Conservation (phyloP, 1,140 invertebrate genomes). For the Drosophila nigrodunni region DNA sequence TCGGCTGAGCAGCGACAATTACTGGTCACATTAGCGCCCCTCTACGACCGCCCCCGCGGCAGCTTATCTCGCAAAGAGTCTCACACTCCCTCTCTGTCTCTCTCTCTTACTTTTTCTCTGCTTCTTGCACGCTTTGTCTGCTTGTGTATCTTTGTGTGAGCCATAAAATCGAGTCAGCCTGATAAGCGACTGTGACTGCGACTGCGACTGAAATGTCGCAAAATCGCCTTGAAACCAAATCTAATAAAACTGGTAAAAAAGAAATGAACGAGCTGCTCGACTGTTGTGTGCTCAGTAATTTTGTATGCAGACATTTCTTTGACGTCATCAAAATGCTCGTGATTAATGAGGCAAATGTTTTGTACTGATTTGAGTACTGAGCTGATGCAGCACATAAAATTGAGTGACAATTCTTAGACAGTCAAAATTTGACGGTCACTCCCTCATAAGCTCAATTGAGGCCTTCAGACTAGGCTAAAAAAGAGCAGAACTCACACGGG, state of each 20-base stretch:
- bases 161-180: conserved; percentile 56
- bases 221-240: conserved; percentile 66
- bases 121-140: conserved; percentile 42
- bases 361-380: no score
- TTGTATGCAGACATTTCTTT: no score
- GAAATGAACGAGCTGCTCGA: neutral
- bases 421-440: no score
- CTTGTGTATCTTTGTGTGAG: conserved; percentile 10
- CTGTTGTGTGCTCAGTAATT: no score
- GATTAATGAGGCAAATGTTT: no score
- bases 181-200: conserved; percentile 54
- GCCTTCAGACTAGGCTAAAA: no score
- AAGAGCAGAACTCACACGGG: no score
- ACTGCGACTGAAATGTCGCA: conserved; percentile 63
- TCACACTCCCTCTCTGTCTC: conserved; percentile 42
- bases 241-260: conserved; percentile 61
- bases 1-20: conserved; percentile 34
- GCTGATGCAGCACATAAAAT: no score
- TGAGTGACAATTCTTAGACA: no score
- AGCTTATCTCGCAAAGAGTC: neutral
- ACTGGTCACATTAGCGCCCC: conserved; percentile 59
- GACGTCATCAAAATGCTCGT: no score
- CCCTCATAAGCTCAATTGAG: no score
- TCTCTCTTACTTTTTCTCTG: conserved; percentile 41
- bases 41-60: conserved; percentile 36